Base-by-base conservation (phyloP, 2,113 vertebrate genomes). In the Nesogale talazaci region DNA sequence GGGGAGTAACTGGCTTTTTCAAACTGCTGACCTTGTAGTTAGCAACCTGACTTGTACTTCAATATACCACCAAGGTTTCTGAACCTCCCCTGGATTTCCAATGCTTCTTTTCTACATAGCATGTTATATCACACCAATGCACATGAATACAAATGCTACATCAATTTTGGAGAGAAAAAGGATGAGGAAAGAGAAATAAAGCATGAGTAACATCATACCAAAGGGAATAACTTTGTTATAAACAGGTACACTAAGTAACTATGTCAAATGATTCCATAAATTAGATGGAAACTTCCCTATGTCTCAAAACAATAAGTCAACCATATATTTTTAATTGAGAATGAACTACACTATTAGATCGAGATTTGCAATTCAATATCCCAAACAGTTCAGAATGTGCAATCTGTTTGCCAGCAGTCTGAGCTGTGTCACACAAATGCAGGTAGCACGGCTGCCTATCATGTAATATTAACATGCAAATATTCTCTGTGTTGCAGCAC, bases 391-490 rank as follows among this genome's bases (percentile, higher is more conserved):
- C 4, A 70, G 83, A 72, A 65, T 11, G 34, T 27, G 70, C 11
- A 46, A 10, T 65, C 0, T 22, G 90, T 92, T 90, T 82, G 34
- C 0, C 5, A 10, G 1, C 17, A 11, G 93, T 83, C 93, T 94
- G 83, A 88, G 85, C 23, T 31, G 1, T 76, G 57, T 94, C 84
- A 70, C 29, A 34, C 86, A 94, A 94, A 31, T 61, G 27, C 57
- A 81, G 15, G 34, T 83, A 94, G 38, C 34, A 74, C 91, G 84
- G 86, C 91, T 95, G 94, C 63, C 19, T 91, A 36, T 27, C 46
- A 19, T 20, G 89, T 94, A 94, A 94, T 90, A 96, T 87, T 95
- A 95, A 92, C 27, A 89, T 93, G 83, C 6, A 81, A 92, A 93
- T 93, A 92, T 87, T 93, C 72, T 94, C 88, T 87, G 61, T 86